Conservation (phyloP, 2,888 invertebrate species). For the Drosophila engyochracea region DNA sequence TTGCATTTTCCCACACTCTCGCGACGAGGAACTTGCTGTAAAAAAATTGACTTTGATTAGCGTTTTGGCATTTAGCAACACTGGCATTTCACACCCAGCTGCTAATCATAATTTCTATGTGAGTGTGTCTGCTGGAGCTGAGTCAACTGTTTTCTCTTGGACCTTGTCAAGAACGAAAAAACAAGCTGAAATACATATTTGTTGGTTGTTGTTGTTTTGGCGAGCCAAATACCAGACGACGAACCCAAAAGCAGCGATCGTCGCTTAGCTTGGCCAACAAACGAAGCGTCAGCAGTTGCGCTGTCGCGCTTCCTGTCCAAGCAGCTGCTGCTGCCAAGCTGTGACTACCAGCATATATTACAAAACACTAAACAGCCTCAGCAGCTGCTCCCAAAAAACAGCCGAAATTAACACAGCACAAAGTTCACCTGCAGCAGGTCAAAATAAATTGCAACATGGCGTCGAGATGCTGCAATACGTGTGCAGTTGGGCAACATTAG, state of each 20-base stretch:
- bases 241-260: slow-evolving; percentile 28
- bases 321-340: slow-evolving; percentile 51
- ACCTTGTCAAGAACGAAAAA: slow-evolving; percentile 57
- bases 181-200: slow-evolving; percentile 16
- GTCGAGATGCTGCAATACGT: slow-evolving; percentile 39
- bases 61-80: slow-evolving; percentile 26
- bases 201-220: slow-evolving; percentile 10
- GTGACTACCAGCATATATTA: slow-evolving; percentile 22
- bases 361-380: slow-evolving; percentile 24
- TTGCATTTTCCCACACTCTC: slow-evolving; percentile 54
- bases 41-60: slow-evolving; percentile 64
- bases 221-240: slow-evolving; percentile 36
- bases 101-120: slow-evolving; percentile 54
- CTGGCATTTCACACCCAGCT: slow-evolving; percentile 48
- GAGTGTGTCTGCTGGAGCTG: slow-evolving; percentile 40
- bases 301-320: slow-evolving; percentile 59
- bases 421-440: slow-evolving; percentile 64
- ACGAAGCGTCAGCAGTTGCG: slow-evolving; percentile 57
- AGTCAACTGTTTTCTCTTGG: slow-evolving; percentile 61
- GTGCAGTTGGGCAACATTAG: slow-evolving; percentile 39
- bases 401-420: slow-evolving; percentile 37
- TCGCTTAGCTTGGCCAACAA: slow-evolving; percentile 36
- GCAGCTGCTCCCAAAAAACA: slow-evolving; percentile 20
- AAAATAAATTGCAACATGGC: slow-evolving; percentile 48
- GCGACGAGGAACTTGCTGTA: slow-evolving; percentile 51